These are phyloP conservation scores for Spodoptera picta DNA, from an alignment of 2,888 invertebrate species.

Conservation along the genomic window DNA sequence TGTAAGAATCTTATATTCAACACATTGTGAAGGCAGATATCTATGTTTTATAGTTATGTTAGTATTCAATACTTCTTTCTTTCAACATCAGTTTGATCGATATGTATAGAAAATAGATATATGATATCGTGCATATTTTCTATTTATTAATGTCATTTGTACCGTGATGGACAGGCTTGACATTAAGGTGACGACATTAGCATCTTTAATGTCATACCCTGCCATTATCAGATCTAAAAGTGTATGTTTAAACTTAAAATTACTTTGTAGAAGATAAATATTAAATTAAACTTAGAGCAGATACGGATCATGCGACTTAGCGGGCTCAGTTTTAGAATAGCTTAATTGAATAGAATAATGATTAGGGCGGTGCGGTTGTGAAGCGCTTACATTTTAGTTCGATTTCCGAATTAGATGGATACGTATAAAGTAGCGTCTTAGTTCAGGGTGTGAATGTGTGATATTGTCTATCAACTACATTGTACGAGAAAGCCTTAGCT, in stretches of 20 bases:
- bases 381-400: too few relatives aligned
- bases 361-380: too few relatives aligned
- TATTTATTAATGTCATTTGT: constrained; percentile 29
- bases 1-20: constrained; percentile 18
- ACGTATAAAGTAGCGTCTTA: too few relatives aligned
- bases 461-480: too few relatives aligned
- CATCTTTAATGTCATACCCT: constrained; percentile 13
- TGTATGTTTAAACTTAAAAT: constrained; percentile 1
- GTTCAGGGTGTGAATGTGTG: too few relatives aligned
- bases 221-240: constrained; percentile 25
- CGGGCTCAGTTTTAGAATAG: too few relatives aligned
- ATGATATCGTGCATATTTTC: constrained; percentile 10
- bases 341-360: too few relatives aligned
- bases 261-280: too few relatives aligned
- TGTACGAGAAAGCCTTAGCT: too few relatives aligned
- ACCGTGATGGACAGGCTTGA: constrained; percentile 9
- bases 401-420: too few relatives aligned
- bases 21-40: constrained; percentile 8
- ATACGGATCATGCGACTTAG: too few relatives aligned
- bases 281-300: too few relatives aligned
- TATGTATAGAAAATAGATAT: constrained; percentile 6
- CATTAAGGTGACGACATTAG: constrained; percentile 20
- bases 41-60: neutral
- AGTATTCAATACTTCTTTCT: constrained; percentile 27
- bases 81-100: constrained; percentile 5